These are phyloP conservation scores for Natator depressus DNA, from an alignment of 2,113 vertebrate species.

Conservation along the genomic window DNA sequence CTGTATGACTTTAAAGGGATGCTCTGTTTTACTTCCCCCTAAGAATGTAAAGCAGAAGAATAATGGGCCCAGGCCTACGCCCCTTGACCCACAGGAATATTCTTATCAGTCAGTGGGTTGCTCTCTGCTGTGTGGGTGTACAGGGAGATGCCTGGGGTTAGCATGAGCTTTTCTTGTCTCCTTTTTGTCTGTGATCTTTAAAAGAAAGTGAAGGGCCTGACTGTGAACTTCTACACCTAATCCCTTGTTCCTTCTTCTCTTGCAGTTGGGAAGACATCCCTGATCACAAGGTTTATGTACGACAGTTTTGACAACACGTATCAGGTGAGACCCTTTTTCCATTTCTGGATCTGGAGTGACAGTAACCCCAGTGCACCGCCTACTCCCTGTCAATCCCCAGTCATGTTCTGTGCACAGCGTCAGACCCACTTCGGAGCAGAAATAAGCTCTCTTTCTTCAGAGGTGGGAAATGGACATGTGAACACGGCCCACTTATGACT, in stretches of 20 bases:
- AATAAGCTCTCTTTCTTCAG: background rate
- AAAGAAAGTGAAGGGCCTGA: background rate
- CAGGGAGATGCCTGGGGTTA: background rate
- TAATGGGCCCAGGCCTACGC: no score
- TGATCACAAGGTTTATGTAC: slow-evolving; percentile 96
- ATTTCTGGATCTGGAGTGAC: background rate
- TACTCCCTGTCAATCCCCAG: background rate
- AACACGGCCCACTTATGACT: background rate
- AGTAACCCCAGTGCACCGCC: background rate
- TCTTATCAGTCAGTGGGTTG: no score
- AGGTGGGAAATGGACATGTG: background rate
- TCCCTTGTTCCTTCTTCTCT: slow-evolving; percentile 69
- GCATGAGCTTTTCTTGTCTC: background rate
- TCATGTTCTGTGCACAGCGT: background rate
- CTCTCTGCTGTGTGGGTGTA: background rate
- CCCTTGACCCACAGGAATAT: no score
- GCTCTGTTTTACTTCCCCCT: no score
- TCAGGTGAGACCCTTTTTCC: slow-evolving; percentile 80
- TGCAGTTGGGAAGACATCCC: slow-evolving; percentile 93
- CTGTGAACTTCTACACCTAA: background rate
- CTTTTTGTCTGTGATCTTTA: background rate
- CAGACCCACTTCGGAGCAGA: background rate
- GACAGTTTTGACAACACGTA: slow-evolving; percentile 97
- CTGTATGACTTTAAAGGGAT: no score
- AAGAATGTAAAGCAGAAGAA: no score